Base-by-base conservation (phyloP, 2,113 vertebrate genomes). In the Apus apus region DNA sequence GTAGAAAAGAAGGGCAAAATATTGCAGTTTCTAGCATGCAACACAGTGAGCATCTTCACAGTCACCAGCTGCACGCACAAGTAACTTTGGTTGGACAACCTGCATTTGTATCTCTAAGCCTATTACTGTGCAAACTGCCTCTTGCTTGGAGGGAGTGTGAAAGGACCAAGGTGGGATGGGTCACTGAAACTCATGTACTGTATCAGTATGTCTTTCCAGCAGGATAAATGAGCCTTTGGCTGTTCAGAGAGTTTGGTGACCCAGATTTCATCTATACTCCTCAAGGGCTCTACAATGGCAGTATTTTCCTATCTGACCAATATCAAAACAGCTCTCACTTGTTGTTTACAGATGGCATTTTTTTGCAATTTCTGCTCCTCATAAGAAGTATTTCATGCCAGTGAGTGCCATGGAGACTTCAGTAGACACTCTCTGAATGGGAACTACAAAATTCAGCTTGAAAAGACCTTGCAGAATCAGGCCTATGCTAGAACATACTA, bases 1-100 rank as follows among this genome's bases (percentile, higher is more conserved):
- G 15, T 34, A 32, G 45, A 43, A 62, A 91, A 51, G 58, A 43
- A 85, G 45, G 26, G 12, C 13, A 79, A 15, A 32, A 65, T 56
- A 65, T 67, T 48, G 38, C 34, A 25, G 22, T 21, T 73, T 86
- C 30, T 88, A 30, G 18, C 16, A 19, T 13, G 16, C 8, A 83
- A 20, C 0, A 0, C 45, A 0, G 0, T 23, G 21, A 74, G 7
- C 36, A 77, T 48, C 54, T 54, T 60, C 16, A 6, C 3, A 11
- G 46, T 50, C 14, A 77, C 17, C 72, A 70, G 27, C 14, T 23
- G n/a, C 9, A 30, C 21, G 25, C 4, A 4, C 13, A 5, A 3
- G 1, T 10, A 8, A 29, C 57, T 88, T 66, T 40, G 30, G 12
- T 3, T 53, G 43, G 58, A 36, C 30, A 58, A 45, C 9, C 20